A percentile compares a stretch with the other conserved stretches of the same genome.
phyloP scores from a whole-genome alignment of 2,113 vertebrate genomes.

The Dipodomys stephensi region DNA sequence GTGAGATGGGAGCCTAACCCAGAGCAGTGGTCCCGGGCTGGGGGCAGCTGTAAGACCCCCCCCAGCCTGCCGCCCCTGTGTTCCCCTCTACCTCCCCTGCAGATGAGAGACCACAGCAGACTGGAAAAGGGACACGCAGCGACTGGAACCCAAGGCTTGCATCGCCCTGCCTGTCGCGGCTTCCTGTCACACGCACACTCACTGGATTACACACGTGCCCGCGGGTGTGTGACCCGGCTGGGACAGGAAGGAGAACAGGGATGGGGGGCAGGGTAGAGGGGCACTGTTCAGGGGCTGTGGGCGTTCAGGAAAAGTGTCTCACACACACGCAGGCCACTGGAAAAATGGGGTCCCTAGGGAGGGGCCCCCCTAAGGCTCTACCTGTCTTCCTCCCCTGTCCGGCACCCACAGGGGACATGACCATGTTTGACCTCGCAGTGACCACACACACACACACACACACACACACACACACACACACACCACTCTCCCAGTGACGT shows the following conservation, averaged over 20 bases:
- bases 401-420: neutral
- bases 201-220: neutral
- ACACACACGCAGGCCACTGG: neutral
- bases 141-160: neutral
- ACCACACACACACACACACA: neutral
- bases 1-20: neutral
- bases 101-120: neutral
- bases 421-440: neutral
- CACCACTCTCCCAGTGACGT: conserved; percentile 66
- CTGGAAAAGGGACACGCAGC: neutral
- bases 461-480: neutral
- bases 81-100: neutral
- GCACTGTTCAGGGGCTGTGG: no score
- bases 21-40: neutral
- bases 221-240: neutral
- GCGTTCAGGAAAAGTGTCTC: neutral
- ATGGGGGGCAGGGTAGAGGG: neutral
- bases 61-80: fast-evolving
- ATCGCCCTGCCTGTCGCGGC: neutral
- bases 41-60: neutral
- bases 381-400: neutral
- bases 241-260: neutral
- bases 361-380: neutral
- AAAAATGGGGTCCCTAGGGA: neutral
- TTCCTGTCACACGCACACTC: neutral